Conservation (phyloP, 2,113 vertebrate genomes). For the Pteronura brasiliensis region DNA sequence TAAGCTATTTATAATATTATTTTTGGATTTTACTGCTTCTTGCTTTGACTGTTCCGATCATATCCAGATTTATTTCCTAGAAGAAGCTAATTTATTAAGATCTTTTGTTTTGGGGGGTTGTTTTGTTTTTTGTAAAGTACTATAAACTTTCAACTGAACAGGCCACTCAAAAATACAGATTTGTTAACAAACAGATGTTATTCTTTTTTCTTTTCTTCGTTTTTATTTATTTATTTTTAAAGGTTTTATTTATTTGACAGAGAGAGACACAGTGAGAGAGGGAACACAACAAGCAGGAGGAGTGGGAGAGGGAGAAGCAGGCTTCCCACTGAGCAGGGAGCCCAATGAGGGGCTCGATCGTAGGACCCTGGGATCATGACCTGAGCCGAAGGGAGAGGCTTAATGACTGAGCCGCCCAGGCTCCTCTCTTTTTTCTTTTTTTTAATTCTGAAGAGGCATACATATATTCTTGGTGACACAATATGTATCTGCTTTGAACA, state of each 20-base stretch:
- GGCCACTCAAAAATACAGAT: conserved; percentile 64
- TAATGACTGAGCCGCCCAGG: too few relatives aligned
- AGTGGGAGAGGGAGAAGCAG: too few relatives aligned
- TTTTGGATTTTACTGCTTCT: conserved; percentile 58
- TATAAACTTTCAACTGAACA: conserved; percentile 72
- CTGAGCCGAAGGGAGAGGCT: too few relatives aligned
- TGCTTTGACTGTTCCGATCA: conserved; percentile 53
- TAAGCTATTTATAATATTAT: conserved; percentile 53
- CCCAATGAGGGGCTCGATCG: too few relatives aligned
- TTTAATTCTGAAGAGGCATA: conserved; percentile 70
- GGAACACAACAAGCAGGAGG: too few relatives aligned
- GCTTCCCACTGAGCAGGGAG: too few relatives aligned
- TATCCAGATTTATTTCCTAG: conserved; percentile 66
- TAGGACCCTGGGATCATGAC: too few relatives aligned
- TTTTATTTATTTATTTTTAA: neutral
- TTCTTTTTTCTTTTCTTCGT: conserved; percentile 22
- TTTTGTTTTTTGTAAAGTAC: conserved; percentile 24
- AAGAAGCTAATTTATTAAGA: conserved; percentile 64
- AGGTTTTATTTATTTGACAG: too few relatives aligned
- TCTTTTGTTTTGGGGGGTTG: neutral
- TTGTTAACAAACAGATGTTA: conserved; percentile 67
- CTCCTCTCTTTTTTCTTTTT: conserved; percentile 25
- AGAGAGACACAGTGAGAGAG: too few relatives aligned
- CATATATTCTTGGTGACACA: conserved; percentile 72
- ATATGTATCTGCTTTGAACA: conserved; percentile 61